These are phyloP conservation scores for Miltochrista miniata DNA, from an alignment of 2,888 invertebrate species.

Conservation along the genomic window DNA sequence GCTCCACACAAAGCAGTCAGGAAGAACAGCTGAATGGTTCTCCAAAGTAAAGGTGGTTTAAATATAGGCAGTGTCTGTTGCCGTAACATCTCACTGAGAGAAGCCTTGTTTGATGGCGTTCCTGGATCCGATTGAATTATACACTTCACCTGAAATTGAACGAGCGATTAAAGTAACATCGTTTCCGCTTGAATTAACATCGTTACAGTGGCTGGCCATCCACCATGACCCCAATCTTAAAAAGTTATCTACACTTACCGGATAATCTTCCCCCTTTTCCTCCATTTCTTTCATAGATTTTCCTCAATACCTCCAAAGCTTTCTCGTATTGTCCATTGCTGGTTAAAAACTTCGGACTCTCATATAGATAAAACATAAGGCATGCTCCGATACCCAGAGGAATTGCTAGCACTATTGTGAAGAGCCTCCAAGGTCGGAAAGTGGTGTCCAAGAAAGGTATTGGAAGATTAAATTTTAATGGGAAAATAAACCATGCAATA, in stretches of 20 bases:
- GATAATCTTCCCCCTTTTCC: slow-evolving; percentile 46
- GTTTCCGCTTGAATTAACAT: no score
- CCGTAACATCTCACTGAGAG: slow-evolving; percentile 65
- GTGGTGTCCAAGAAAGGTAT: slow-evolving; percentile 67
- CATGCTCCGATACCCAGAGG: slow-evolving; percentile 77
- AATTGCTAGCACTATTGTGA: slow-evolving; percentile 72
- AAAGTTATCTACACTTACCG: slow-evolving; percentile 35
- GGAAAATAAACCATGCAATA: slow-evolving; percentile 86
- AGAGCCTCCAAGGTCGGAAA: slow-evolving; percentile 88
- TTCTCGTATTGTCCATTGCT: slow-evolving; percentile 81
- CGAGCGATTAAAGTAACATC: no score
- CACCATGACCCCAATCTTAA: no score
- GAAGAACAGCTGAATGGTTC: slow-evolving; percentile 78
- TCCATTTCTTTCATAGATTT: slow-evolving; percentile 50
- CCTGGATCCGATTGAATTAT: no score
- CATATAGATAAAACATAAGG: slow-evolving; percentile 83
- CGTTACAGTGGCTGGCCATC: no score
- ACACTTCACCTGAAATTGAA: no score
- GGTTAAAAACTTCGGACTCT: slow-evolving; percentile 89
- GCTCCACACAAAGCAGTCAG: slow-evolving; percentile 84
- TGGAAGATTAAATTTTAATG: slow-evolving; percentile 66
- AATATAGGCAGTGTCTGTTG: slow-evolving; percentile 80
- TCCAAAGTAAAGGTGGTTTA: slow-evolving; percentile 73
- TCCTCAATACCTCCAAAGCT: slow-evolving; percentile 72
- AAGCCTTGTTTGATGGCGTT: slow-evolving; percentile 5